A percentile compares a stretch with the other conserved stretches of the same genome.
Conservation (phyloP, 2,113 vertebrate species). For the Benitochromis conjunctus region DNA sequence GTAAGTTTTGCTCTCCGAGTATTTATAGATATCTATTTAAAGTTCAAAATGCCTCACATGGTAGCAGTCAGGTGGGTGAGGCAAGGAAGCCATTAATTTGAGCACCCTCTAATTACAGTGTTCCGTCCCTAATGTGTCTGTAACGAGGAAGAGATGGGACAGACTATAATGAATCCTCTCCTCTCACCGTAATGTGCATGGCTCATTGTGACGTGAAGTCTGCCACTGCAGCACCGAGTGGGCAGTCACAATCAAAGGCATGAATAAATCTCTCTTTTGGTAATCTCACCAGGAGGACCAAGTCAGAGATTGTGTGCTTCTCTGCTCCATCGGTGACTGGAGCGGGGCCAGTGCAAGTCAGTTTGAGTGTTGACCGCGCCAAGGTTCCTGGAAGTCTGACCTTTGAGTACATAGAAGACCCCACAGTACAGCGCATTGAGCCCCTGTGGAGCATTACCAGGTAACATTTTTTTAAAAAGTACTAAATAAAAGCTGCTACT, state of each 20-base stretch:
- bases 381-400: conserved; percentile 77
- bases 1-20: conserved; percentile 22
- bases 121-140: conserved; percentile 51
- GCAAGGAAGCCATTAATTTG: conserved; percentile 47
- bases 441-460: conserved; percentile 94
- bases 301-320: conserved; percentile 85
- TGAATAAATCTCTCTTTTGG: conserved; percentile 2
- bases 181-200: neutral
- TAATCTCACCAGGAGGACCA: conserved; percentile 75
- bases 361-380: conserved; percentile 83
- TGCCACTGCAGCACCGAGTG: neutral
- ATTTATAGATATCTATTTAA: conserved; percentile 65
- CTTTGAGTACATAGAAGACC: conserved; percentile 92
- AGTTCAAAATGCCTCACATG: conserved; percentile 42
- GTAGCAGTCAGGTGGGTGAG: conserved; percentile 43
- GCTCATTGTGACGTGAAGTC: conserved; percentile 19
- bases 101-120: conserved; percentile 53
- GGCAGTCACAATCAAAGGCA: conserved; percentile 10
- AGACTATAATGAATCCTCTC: conserved; percentile 34
- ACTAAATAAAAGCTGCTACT: neutral
- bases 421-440: conserved; percentile 86
- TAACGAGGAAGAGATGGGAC: conserved; percentile 33
- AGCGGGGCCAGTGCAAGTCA: conserved; percentile 79
- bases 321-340: conserved; percentile 81
- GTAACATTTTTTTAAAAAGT: conserved; percentile 59